Conservation (phyloP, 2,797 vertebrate genomes). For the Sebastes vulpes region DNA sequence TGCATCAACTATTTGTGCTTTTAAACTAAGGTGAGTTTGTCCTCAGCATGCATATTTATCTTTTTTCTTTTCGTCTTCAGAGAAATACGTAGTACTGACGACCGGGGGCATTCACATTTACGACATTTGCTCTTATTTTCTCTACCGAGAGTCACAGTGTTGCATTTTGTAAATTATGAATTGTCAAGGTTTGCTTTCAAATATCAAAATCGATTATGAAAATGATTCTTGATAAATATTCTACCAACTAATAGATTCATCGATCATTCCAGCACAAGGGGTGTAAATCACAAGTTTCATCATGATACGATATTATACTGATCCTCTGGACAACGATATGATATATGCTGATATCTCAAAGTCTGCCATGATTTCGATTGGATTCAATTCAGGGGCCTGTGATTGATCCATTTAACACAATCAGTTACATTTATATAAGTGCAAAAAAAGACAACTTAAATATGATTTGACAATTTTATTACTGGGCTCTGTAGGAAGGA, state of each 20-base stretch:
- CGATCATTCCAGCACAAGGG: background rate
- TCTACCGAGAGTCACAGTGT: background rate
- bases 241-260: background rate
- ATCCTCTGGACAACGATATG: too few species aligned
- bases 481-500: too few species aligned
- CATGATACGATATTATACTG: too few species aligned
- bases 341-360: too few species aligned
- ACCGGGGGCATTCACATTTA: background rate
- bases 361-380: too few species aligned
- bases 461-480: too few species aligned
- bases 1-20: conserved; percentile 13
- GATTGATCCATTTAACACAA: background rate
- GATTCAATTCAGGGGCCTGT: background rate
- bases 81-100: background rate
- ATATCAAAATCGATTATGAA: background rate
- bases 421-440: too few species aligned
- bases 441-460: too few species aligned
- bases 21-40: background rate
- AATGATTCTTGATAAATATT: background rate
- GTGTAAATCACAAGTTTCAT: too few species aligned
- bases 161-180: conserved; percentile 24
- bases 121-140: background rate
- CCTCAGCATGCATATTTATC: background rate
- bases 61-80: background rate
- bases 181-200: conserved; percentile 15